Base-by-base conservation (phyloP, 2,888 invertebrate genomes). In the Nomada hirtipes region DNA sequence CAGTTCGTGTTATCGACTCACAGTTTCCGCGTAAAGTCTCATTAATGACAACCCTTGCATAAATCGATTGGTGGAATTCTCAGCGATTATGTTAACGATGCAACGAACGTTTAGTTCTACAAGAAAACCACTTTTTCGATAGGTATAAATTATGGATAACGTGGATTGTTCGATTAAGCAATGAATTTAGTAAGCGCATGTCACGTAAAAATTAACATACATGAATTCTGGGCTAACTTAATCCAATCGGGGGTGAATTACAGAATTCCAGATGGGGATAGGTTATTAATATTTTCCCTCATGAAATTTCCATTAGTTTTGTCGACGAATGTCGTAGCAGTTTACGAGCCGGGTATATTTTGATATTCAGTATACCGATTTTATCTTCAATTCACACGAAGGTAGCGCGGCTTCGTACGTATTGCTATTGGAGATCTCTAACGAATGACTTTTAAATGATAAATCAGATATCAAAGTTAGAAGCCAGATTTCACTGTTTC, bases 171-270 rank as follows among this genome's bases (percentile, higher is more conserved):
- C 64, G 60, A 60, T 57, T 42, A 73, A n/a, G 53, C 44, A 50
- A 67, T 26, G 63, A 55, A 52, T 52, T 2, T 15, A 36, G 61
- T 36, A 26, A 64, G 42, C 52, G 60, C 53, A 68, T 53, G 57
- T 64, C 53, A 63, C 57, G 70, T n/a, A 53, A 61, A 73, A 73
- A 79, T 84, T 67, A 67, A 79, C 76, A 67, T 36, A 44, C 75
- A 15, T 68, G 67, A 53, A 59, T 65, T 36, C 55, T 53, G 29
- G 29, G n/a, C 23, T 52, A 47, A 60, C 55, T 72, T 52, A 74
- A 74, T 52, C 74, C 23, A 53, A 20, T 26, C 18, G 11, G n/a
- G n/a, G 11, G 42, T 15, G 29, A 10, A 36, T 42, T 23, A 20
- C 23, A 55, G 23, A 55, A 55, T 68, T 42, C 23, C 55, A 20